Evolutionary conservation across 2,888 invertebrate species (phyloP).

Genomic region (Syrphus vitripennis): DNA sequence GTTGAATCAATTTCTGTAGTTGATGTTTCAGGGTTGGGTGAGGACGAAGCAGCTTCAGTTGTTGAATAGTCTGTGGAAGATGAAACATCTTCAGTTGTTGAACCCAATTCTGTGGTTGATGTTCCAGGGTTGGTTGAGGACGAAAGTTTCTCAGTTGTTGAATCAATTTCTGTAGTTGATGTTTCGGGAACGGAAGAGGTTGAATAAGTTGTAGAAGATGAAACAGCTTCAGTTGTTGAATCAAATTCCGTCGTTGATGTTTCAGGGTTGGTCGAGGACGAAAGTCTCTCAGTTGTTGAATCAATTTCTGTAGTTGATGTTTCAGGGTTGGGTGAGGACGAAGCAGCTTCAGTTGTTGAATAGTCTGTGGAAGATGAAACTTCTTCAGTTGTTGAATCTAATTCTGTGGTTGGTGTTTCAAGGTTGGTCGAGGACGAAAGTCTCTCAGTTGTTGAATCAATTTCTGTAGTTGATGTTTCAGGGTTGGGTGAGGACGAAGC

Average conservation of each 20-base stretch:
- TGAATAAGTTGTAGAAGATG: no score
- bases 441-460: neutral
- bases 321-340: neutral
- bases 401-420: neutral
- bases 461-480: neutral
- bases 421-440: neutral
- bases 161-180: neutral
- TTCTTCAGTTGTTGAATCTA: neutral
- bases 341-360: no score
- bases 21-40: neutral
- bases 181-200: neutral
- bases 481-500: neutral
- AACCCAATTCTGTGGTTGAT: neutral
- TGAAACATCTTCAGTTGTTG: neutral
- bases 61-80: neutral
- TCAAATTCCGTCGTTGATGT: neutral
- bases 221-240: no score
- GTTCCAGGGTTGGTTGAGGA: neutral
- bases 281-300: neutral
- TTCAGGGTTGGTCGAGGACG: neutral
- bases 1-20: neutral
- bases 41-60: no score
- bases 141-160: neutral
- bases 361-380: neutral
- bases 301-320: neutral